phyloP scores from a whole-genome alignment of 2,888 invertebrate species.

The Clanis bilineata region DNA sequence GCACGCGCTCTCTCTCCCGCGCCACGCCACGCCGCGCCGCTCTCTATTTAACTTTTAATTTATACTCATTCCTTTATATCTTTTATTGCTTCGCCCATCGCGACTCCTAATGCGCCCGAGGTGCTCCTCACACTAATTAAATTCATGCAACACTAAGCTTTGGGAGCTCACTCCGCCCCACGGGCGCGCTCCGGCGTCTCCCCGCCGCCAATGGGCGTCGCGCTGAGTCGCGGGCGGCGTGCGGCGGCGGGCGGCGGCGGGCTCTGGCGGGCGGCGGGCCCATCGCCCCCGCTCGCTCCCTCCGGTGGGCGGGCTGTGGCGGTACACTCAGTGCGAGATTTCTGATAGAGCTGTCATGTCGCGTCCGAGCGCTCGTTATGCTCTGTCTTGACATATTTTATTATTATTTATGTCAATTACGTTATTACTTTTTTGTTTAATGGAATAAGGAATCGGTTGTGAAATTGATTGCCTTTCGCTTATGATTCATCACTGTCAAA shows the following conservation, averaged over 20 bases:
- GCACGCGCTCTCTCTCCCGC: constrained; percentile 48
- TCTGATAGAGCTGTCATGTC: constrained; percentile 80
- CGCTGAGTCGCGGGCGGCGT: constrained; percentile 17
- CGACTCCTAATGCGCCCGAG: constrained; percentile 81
- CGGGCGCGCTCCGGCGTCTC: constrained; percentile 6
- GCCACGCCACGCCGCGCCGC: constrained; percentile 47
- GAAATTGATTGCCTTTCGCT: constrained; percentile 81
- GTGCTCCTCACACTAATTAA: constrained; percentile 81
- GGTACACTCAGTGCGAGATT: constrained; percentile 70
- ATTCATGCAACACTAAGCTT: constrained; percentile 82
- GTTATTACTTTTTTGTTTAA: constrained; percentile 82
- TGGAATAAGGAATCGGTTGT: constrained; percentile 80
- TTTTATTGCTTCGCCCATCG: constrained; percentile 83
- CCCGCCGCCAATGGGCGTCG: constrained; percentile 7
- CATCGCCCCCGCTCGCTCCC: constrained; percentile 22
- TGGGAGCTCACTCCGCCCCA: constrained; percentile 50
- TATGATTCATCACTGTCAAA: constrained; percentile 81
- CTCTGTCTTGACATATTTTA: constrained; percentile 79
- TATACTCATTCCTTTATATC: constrained; percentile 83
- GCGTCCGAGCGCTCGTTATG: constrained; percentile 77
- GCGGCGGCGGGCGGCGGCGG: constrained; percentile 13
- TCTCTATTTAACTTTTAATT: constrained; percentile 83
- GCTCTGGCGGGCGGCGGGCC: constrained; percentile 18
- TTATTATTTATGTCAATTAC: constrained; percentile 83
- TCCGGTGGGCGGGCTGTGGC: constrained; percentile 35